phyloP scores from a whole-genome alignment of 2,797 vertebrate genomes.

The Podargus strigoides region DNA sequence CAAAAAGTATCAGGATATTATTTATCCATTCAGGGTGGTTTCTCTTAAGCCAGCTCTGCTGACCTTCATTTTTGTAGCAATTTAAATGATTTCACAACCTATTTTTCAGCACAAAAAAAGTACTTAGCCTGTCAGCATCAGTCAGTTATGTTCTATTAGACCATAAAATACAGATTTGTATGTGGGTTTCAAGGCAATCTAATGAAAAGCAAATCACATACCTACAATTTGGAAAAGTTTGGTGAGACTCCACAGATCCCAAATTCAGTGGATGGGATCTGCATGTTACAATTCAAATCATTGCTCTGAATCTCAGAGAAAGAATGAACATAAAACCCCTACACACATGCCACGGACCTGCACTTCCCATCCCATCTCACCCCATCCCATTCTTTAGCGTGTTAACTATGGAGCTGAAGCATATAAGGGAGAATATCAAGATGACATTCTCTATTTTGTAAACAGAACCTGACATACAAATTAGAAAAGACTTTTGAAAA shows the following conservation, averaged over 20 bases:
- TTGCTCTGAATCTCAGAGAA: background rate
- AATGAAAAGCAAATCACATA: background rate
- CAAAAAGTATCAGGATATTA: background rate
- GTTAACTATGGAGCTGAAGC: background rate
- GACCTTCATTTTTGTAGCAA: background rate
- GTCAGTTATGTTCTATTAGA: background rate
- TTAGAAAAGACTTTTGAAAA: background rate
- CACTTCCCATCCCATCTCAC: too few relatives aligned
- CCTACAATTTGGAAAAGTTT: background rate
- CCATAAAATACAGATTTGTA: background rate
- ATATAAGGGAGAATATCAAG: background rate
- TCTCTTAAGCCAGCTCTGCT: background rate
- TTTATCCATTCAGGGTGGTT: background rate
- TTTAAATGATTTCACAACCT: background rate
- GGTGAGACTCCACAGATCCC: background rate
- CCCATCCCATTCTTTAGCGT: too few relatives aligned
- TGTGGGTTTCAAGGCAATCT: background rate
- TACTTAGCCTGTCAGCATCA: background rate
- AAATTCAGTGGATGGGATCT: background rate
- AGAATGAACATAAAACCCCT: background rate
- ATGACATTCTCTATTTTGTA: background rate
- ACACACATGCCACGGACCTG: rapidly evolving
- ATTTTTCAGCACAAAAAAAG: background rate
- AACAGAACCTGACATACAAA: background rate
- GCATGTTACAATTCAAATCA: background rate